A percentile compares a stretch with the other conserved stretches of the same genome.
Conservation (phyloP, 2,888 invertebrate species). For the Platycnemis pennipes region DNA sequence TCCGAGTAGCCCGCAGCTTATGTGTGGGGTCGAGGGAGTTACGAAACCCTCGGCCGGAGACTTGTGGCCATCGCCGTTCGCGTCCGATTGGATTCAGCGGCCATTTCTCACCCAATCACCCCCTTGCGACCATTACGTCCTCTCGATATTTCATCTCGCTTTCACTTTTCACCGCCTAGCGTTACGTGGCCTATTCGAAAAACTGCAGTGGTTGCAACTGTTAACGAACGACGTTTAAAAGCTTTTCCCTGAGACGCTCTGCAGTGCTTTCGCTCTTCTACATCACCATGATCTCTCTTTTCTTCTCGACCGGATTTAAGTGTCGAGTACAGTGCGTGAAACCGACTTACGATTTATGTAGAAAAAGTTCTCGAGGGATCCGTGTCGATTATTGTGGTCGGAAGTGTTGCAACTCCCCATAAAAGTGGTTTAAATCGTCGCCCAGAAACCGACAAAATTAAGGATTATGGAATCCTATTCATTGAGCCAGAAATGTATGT, state of each 20-base stretch:
- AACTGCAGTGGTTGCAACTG: not conserved
- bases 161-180: constrained; percentile 9
- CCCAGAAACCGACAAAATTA: not conserved
- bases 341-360: not conserved
- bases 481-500: not conserved
- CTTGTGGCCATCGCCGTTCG: not conserved
- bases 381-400: not conserved
- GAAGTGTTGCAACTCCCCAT: not conserved
- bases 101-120: not conserved
- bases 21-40: not conserved
- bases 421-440: not conserved
- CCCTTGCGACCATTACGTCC: not conserved
- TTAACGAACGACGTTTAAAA: not conserved
- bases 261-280: not conserved
- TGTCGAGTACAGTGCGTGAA: not conserved
- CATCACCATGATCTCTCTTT: not conserved
- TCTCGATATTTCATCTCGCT: constrained; percentile 7
- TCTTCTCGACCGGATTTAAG: not conserved
- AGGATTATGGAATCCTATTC: not conserved
- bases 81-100: not conserved
- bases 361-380: not conserved
- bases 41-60: not conserved
- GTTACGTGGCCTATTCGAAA: not conserved
- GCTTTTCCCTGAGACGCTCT: not conserved
- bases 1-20: not conserved